Conservation (phyloP, 1,140 invertebrate genomes). For the Cyclina sinensis region DNA sequence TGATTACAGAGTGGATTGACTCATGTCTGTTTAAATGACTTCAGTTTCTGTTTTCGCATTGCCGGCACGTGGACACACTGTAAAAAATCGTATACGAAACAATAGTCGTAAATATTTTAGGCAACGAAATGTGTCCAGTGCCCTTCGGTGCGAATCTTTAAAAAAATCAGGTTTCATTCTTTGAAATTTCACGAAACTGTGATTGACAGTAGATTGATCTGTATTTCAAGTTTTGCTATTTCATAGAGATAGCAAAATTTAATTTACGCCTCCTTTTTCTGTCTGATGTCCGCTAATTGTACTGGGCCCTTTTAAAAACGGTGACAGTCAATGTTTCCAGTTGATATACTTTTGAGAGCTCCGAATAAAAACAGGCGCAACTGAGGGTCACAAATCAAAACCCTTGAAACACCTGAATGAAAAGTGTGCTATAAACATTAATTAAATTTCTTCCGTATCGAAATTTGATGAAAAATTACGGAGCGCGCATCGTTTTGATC, state of each 20-base stretch:
- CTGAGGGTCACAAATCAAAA: conserved; percentile 27
- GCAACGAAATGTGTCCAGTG: too few relatives aligned
- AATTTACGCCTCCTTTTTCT: neutral
- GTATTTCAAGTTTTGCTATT: neutral
- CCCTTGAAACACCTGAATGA: neutral
- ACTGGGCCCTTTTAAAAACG: neutral
- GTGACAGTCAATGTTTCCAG: conserved; percentile 39
- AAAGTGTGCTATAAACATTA: conserved; percentile 31
- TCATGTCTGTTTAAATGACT: too few relatives aligned
- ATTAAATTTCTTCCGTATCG: conserved; percentile 40
- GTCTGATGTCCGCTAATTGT: conserved; percentile 29
- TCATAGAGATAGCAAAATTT: conserved; percentile 13
- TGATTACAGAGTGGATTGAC: too few relatives aligned
- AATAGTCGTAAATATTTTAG: too few relatives aligned
- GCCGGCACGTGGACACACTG: too few relatives aligned
- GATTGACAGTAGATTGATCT: neutral
- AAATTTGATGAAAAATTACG: conserved; percentile 42
- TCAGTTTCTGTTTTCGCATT: too few relatives aligned
- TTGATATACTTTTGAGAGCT: conserved; percentile 20
- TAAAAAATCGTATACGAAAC: too few relatives aligned
- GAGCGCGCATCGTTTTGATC: neutral
- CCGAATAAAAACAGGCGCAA: neutral
- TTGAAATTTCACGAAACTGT: too few relatives aligned
- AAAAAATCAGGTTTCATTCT: too few relatives aligned
- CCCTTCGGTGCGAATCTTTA: too few relatives aligned